Conservation (phyloP, 2,113 vertebrate genomes). For the Ceyx cyanopectus region DNA sequence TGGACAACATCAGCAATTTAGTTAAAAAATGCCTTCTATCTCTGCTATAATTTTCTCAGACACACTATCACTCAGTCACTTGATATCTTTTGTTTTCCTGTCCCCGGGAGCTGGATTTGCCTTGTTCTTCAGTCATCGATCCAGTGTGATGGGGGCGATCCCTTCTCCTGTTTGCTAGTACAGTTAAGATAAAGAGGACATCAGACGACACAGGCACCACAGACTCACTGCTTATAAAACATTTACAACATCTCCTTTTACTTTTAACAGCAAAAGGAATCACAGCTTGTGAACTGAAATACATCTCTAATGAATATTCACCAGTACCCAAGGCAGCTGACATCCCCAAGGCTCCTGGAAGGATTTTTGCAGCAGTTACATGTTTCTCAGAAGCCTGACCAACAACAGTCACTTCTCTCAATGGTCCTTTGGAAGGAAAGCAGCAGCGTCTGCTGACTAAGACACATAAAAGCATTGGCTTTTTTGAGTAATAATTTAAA, state of each 20-base stretch:
- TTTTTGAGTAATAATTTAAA: neutral
- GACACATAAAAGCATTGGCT: neutral
- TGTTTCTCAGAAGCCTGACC: neutral
- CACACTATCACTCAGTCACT: neutral
- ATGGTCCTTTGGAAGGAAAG: neutral
- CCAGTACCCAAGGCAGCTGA: neutral
- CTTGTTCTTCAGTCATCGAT: conserved; percentile 49
- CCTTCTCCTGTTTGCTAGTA: conserved; percentile 6
- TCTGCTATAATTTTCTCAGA: conserved; percentile 25
- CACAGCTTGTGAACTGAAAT: neutral
- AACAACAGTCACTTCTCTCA: neutral
- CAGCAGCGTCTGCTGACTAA: neutral
- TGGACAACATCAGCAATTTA: neutral
- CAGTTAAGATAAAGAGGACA: conserved; percentile 16
- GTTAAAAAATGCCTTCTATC: conserved; percentile 23
- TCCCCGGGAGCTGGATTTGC: neutral
- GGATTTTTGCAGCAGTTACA: neutral
- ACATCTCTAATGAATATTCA: neutral
- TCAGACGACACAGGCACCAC: neutral
- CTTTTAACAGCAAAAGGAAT: neutral
- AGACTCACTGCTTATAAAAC: conserved; percentile 25
- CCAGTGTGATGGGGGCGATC: neutral
- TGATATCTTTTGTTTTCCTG: conserved; percentile 36
- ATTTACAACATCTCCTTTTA: neutral
- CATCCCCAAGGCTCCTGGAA: neutral